Evolutionary conservation across 2,888 invertebrate species (phyloP).

Genomic region (Pristionchus maxplancki): DNA sequence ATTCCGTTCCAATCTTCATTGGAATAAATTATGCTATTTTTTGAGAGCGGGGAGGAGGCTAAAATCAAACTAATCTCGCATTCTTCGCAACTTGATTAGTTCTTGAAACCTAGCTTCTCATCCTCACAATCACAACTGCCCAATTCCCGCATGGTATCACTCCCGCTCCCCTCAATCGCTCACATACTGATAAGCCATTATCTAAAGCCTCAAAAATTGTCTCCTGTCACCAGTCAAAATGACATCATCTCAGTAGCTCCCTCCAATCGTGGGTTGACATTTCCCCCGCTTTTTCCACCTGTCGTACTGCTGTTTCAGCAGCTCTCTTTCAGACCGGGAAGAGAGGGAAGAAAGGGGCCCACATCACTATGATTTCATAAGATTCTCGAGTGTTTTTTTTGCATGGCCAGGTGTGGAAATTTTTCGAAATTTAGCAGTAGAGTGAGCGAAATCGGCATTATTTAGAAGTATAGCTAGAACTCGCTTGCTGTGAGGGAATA

Average conservation of each 20-base stretch:
- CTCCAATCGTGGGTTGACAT: neutral
- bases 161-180: too few relatives aligned
- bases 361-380: neutral
- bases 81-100: too few relatives aligned
- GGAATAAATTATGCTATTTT: neutral
- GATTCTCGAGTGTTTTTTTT: neutral
- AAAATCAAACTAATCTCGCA: neutral
- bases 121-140: too few relatives aligned
- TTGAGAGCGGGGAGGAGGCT: too few relatives aligned
- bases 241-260: neutral
- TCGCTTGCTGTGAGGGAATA: neutral
- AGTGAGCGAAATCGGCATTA: neutral
- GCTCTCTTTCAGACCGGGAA: neutral
- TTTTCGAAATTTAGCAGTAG: neutral
- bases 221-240: neutral
- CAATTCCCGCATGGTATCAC: too few relatives aligned
- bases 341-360: neutral
- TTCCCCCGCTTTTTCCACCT: neutral
- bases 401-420: neutral
- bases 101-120: too few relatives aligned
- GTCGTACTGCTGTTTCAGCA: neutral
- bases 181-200: too few relatives aligned
- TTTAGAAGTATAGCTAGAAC: neutral
- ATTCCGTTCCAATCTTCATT: neutral
- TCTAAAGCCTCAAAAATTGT: too few relatives aligned